Conservation (phyloP, 2,888 invertebrate genomes). For the Lasioglossum marginatum region DNA sequence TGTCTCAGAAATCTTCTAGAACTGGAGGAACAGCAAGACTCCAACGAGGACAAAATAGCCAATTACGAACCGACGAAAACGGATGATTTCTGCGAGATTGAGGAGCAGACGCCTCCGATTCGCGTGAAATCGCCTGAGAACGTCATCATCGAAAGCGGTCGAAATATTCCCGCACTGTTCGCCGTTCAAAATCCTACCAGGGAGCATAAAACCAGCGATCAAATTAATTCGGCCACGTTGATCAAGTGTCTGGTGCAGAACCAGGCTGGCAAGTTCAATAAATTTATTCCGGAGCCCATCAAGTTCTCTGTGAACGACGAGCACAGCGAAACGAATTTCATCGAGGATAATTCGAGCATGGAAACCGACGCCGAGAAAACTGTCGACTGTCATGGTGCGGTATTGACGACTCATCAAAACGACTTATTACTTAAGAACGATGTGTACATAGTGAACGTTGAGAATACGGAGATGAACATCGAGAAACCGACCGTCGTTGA, state of each 20-base stretch:
- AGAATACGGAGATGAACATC: conserved; percentile 40
- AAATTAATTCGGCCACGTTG: conserved; percentile 46
- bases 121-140: conserved; percentile 64
- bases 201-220: conserved; percentile 43
- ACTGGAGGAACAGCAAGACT: conserved; percentile 28
- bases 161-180: conserved; percentile 23
- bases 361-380: conserved; percentile 22
- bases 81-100: conserved; percentile 64
- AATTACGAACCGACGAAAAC: conserved; percentile 50
- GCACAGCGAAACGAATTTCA: conserved; percentile 56
- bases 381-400: conserved; percentile 44
- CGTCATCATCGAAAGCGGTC: conserved; percentile 15
- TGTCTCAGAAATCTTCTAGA: conserved; percentile 52
- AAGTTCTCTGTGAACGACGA: conserved; percentile 52
- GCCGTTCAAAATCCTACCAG: conserved; percentile 52
- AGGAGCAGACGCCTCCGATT: conserved; percentile 72
- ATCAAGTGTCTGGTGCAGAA: conserved; percentile 65
- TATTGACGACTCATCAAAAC: conserved; percentile 48
- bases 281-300: conserved; percentile 14
- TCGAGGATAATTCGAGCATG: conserved; percentile 37
- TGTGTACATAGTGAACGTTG: conserved; percentile 43
- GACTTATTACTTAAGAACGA: conserved; percentile 46
- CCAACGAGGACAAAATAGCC: conserved; percentile 39
- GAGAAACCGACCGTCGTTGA: conserved; percentile 36
- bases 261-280: conserved; percentile 43